Percentiles rank a stretch among this genome's conserved stretches.
These are phyloP conservation scores for Mechanitis messenoides DNA, from an alignment of 2,888 invertebrate species.

Conservation along the genomic window DNA sequence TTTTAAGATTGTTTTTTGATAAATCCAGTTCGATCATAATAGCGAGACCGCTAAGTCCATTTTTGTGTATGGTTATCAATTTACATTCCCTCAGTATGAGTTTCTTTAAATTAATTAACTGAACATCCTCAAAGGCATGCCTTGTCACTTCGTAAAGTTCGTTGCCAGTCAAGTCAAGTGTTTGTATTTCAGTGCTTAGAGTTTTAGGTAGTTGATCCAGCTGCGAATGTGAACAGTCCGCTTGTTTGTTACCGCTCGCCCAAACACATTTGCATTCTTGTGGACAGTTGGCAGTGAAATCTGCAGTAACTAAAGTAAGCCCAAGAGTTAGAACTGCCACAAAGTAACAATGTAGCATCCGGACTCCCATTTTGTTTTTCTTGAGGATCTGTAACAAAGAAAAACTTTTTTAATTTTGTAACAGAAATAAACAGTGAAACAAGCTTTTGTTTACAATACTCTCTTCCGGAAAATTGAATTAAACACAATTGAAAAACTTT, in stretches of 20 bases:
- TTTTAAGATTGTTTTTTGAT: slow-evolving; percentile 82
- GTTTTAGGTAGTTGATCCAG: slow-evolving; percentile 82
- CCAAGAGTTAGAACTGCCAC: slow-evolving; percentile 45
- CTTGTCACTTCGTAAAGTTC: slow-evolving; percentile 79
- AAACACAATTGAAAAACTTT: slow-evolving; percentile 8
- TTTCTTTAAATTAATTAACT: slow-evolving; percentile 88
- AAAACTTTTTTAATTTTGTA: slow-evolving; percentile 26
- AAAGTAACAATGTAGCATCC: slow-evolving; percentile 38
- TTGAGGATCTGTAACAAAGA: slow-evolving; percentile 58
- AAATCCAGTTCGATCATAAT: slow-evolving; percentile 90
- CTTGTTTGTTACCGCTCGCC: slow-evolving; percentile 89
- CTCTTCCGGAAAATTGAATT: neutral
- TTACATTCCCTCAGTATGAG: slow-evolving; percentile 85
- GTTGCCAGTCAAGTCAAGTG: slow-evolving; percentile 84
- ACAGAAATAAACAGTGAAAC: slow-evolving; percentile 10
- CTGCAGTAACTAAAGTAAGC: slow-evolving; percentile 51
- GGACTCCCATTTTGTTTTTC: slow-evolving; percentile 49
- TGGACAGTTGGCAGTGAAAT: slow-evolving; percentile 79
- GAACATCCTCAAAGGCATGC: slow-evolving; percentile 81
- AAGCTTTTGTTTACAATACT: neutral
- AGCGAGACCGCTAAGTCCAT: slow-evolving; percentile 84
- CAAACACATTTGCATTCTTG: slow-evolving; percentile 88
- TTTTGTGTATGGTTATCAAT: slow-evolving; percentile 82
- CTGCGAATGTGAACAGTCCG: slow-evolving; percentile 84
- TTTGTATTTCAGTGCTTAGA: slow-evolving; percentile 83